phyloP scores from a whole-genome alignment of 2,797 vertebrate species.

The Notoglanidium macrostoma region DNA sequence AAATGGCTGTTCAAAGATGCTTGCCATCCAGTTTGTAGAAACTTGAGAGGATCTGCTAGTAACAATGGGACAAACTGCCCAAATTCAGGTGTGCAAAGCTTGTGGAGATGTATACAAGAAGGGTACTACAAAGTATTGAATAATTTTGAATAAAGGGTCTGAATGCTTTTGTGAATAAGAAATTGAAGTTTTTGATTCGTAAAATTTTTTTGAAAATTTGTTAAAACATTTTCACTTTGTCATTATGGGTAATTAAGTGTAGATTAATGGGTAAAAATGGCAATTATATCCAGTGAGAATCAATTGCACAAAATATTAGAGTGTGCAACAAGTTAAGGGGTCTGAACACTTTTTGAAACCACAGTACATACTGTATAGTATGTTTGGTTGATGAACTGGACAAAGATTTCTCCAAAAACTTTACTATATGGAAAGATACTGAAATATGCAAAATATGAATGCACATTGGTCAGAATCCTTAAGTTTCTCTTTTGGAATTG shows the following conservation, averaged over 20 bases:
- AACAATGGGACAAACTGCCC: background rate
- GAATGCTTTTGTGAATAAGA: background rate
- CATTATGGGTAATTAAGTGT: background rate
- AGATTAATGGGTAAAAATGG: background rate
- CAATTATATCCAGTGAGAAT: background rate
- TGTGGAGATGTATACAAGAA: background rate
- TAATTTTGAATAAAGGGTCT: background rate
- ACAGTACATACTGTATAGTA: background rate
- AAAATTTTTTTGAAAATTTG: background rate
- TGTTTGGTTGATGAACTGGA: background rate
- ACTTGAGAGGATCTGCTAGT: background rate
- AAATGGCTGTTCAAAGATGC: background rate
- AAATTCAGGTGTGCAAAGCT: background rate
- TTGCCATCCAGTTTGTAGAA: background rate
- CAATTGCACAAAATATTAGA: background rate
- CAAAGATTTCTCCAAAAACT: background rate
- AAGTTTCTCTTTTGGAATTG: background rate
- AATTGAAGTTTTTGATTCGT: background rate
- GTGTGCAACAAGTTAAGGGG: no score
- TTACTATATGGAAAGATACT: background rate
- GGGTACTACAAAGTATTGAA: background rate
- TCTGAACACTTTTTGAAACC: background rate
- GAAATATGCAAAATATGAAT: background rate
- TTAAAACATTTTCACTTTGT: background rate
- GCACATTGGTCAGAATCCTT: background rate